Evolutionary conservation across 2,888 invertebrate species (phyloP), one percentile per base, ranked within the genome.

Genomic region (Trissolcus brochymenae): DNA sequence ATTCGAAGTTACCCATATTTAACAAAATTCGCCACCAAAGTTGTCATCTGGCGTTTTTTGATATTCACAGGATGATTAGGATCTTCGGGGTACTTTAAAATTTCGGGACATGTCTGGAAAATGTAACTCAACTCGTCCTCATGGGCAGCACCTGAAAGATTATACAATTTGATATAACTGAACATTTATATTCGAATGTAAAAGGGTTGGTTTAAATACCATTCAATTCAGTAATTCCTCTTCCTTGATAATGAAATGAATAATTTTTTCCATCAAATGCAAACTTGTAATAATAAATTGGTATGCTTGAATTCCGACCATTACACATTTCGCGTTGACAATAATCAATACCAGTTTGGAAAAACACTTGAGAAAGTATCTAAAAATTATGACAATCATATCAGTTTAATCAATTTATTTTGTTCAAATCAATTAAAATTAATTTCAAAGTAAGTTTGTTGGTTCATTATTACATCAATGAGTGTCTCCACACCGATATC

Each of bases 31-130:
- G 57, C 19, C 9, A 62, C 3, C 13, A 71, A 53, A 16, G 25
- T 17, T n/a, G 60, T 73, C 55, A 73, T 59, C 57, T 73, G 60
- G 14, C 60, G 65, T 50, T 16, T 60, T 40, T 73, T 73, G 1
- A 66, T 11, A 54, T 73, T 73, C 2, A 73, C 73, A 6, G 73
- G 73, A 60, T 73, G 73, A 50, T 73, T 35, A n/a, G 55, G 53
- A 17, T 73, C 55, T 29, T 55, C 11, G n/a, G 73, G 73, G 19
- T 73, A 73, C 6, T 17, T 16, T n/a, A 73, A 46, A 11, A 55
- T 7, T 35, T 14, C 54, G 25, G 65, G 59, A 49, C 62, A 49
- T 0, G 17, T 46, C 14, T 53, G 0, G 40, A 51, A 61, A 51
- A 61, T 25, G 46, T 25, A 59, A 6, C 16, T 59, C 6, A 46